These are phyloP conservation scores for Eupithecia abbreviata DNA, from an alignment of 2,888 invertebrate genomes.

Conservation along the genomic window DNA sequence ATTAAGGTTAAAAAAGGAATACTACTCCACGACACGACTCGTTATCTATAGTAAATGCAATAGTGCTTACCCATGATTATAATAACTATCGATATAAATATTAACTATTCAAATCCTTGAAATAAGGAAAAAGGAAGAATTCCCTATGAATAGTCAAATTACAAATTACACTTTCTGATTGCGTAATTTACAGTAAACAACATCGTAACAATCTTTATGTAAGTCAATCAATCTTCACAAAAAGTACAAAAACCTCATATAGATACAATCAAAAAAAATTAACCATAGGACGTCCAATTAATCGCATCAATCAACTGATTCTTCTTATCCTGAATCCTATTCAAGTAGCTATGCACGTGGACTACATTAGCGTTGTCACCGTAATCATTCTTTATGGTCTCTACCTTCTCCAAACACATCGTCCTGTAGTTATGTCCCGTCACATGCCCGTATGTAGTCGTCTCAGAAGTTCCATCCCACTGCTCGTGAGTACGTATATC, in stretches of 20 bases:
- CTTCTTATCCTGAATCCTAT: constrained; percentile 56
- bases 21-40: neutral
- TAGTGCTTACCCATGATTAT: neutral
- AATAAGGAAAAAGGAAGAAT: neutral
- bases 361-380: constrained; percentile 62
- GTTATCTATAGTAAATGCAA: neutral
- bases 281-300: constrained; percentile 62
- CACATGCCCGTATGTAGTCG: constrained; percentile 60
- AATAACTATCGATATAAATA: neutral
- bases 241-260: neutral
- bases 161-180: neutral
- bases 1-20: neutral
- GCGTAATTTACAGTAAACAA: neutral
- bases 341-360: constrained; percentile 70
- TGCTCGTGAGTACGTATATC: constrained; percentile 64
- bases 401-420: constrained; percentile 65
- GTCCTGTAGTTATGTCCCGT: constrained; percentile 72
- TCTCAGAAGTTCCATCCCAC: constrained; percentile 71
- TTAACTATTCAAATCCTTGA: neutral
- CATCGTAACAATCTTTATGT: neutral
- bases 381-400: constrained; percentile 67
- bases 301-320: constrained; percentile 62
- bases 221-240: neutral
- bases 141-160: neutral
- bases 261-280: constrained; percentile 3